Evolutionary conservation across 2,113 vertebrate species (phyloP).

Genomic region (Mobula hypostoma): DNA sequence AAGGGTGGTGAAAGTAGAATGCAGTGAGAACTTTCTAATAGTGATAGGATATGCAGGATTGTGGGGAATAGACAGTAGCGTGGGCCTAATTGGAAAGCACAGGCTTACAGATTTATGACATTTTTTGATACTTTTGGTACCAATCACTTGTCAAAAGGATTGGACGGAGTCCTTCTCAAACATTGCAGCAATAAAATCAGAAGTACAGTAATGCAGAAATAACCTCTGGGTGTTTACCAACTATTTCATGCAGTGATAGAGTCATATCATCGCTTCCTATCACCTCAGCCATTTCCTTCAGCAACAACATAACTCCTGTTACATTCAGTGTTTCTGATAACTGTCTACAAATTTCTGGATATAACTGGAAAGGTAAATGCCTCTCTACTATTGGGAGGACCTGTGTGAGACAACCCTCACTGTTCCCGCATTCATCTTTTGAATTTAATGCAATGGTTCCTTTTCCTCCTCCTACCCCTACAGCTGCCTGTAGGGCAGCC

Average conservation of each 20-base stretch:
- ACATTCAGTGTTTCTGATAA: background rate
- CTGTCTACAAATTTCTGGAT: background rate
- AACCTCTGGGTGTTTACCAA: background rate
- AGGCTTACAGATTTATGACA: too few species aligned
- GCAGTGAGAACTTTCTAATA: background rate
- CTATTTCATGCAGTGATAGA: background rate
- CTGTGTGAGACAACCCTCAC: background rate
- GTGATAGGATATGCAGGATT: background rate
- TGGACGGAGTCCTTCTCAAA: background rate
- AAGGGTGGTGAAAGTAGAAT: background rate
- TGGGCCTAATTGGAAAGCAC: background rate
- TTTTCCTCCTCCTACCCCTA: background rate
- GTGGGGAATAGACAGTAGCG: background rate
- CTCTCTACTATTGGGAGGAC: background rate
- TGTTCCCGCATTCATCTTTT: background rate
- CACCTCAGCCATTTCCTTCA: background rate
- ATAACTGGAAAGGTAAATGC: background rate
- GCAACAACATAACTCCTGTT: background rate
- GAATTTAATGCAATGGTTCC: background rate
- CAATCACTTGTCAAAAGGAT: background rate
- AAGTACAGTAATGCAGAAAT: background rate
- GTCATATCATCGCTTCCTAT: too few species aligned
- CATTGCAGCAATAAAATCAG: background rate
- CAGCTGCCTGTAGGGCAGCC: background rate
- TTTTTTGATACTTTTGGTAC: background rate